Base-by-base conservation (phyloP, 2,113 vertebrate genomes). In the Eulemur macaco region DNA sequence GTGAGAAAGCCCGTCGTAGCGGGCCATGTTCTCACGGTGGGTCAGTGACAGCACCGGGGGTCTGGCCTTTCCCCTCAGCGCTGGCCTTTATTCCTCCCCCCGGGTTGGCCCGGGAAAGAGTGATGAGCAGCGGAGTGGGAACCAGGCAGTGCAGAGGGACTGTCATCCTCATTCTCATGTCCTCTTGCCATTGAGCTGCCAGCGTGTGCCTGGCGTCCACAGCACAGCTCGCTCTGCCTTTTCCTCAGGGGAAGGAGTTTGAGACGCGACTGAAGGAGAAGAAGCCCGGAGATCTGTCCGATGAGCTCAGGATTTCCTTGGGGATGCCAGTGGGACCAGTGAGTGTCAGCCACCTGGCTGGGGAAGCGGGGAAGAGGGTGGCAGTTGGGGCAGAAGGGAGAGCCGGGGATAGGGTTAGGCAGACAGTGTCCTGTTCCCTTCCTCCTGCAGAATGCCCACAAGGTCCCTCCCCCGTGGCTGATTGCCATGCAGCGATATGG, bases 241-340 rank as follows among this genome's bases (percentile, higher is more conserved):
- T 25, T 68, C 54, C 74, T 81, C 96, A 99, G 99, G 99, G 99
- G 5, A 99, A 99, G 97, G 99, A 99, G 98, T 99, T 99, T 94
- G 99, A 99, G 98, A 99, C 99, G 0, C 98, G 99, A 0, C 98
- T 99, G 84, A 99, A 99, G 90, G 99, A 99, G 98, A 99, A 99
- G 98, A 99, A 99, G 73, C 99, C 99, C 0, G 99, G 99, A 0
- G 99, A 99, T 86, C 98, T 99, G 66, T 99, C 99, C 0, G 99
- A 99, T 12, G 99, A 99, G 97, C 98, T 99, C 82, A 98, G 99
- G 8, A 99, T 99, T 34, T 99, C 99, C 8, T 98, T 99, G 96
- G 99, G 99, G 82, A 99, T 99, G 99, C 99, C 99, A 0, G 99
- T 99, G 1, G 99, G 99, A 97, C 99, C 99, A 0, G 99, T 99